phyloP scores from a whole-genome alignment of 2,113 vertebrate genomes.

The Hippocampus comes region DNA sequence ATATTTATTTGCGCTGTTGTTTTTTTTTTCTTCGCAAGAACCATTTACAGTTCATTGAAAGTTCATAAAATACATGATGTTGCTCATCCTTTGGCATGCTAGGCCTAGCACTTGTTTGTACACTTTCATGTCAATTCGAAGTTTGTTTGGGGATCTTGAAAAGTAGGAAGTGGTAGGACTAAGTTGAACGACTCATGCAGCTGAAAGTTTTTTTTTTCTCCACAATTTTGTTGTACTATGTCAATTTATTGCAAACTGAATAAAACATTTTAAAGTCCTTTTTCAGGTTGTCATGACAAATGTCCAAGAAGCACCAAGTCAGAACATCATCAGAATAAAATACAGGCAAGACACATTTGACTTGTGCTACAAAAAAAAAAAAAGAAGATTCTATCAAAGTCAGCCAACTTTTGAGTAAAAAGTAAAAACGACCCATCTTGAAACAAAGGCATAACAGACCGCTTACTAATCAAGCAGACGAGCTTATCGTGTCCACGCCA shows the following conservation, averaged over 20 bases:
- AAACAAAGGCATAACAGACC: background rate
- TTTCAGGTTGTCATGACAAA: conserved; percentile 4
- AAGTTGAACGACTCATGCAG: too few species aligned
- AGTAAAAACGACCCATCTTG: background rate
- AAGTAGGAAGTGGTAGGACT: too few species aligned
- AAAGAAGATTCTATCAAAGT: conserved; percentile 9
- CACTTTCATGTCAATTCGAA: too few species aligned
- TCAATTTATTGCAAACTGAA: conserved; percentile 3
- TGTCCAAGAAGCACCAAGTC: background rate
- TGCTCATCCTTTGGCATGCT: too few species aligned
- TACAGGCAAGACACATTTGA: background rate
- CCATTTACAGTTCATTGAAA: too few species aligned
- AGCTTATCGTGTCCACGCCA: background rate
- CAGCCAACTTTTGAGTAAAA: conserved; percentile 4
- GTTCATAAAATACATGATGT: too few species aligned
- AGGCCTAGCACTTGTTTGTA: too few species aligned
- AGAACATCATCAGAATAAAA: conserved; percentile 5
- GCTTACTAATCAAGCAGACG: conserved; percentile 1
- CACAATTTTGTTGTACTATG: background rate
- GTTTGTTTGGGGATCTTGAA: too few species aligned
- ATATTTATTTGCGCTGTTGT: background rate
- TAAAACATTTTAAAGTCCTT: background rate
- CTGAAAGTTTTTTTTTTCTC: too few species aligned
- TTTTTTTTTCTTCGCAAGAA: background rate
- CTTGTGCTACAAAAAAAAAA: conserved; percentile 17